A percentile compares a stretch with the other conserved stretches of the same genome.
phyloP scores from a whole-genome alignment of 2,888 invertebrate species.

The Anarsia innoxiella region DNA sequence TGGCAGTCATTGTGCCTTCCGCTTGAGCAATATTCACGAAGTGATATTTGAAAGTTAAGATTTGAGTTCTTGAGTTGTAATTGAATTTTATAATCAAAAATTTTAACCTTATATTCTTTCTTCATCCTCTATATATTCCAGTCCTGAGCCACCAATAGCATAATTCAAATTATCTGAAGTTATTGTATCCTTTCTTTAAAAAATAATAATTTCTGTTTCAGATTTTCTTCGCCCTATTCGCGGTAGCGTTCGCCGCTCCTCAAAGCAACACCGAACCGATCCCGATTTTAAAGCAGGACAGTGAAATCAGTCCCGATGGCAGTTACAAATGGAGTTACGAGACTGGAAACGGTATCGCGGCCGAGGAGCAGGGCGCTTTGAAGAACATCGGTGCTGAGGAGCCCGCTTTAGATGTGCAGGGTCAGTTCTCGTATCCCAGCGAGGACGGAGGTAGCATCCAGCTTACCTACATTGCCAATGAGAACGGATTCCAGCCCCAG shows the following conservation, averaged over 20 bases:
- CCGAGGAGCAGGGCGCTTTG: slow-evolving; percentile 70
- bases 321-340: slow-evolving; percentile 75
- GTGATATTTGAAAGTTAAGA: no score
- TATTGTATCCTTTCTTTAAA: background rate
- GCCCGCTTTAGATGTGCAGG: slow-evolving; percentile 73
- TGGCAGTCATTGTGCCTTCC: no score
- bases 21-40: no score
- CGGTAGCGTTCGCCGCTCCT: slow-evolving; percentile 54
- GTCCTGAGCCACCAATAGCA: background rate
- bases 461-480: slow-evolving; percentile 79
- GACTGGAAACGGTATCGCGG: slow-evolving; percentile 78
- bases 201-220: slow-evolving; percentile 42
- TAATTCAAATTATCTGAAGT: background rate
- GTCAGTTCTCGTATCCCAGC: slow-evolving; percentile 77
- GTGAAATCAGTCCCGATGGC: slow-evolving; percentile 75
- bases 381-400: slow-evolving; percentile 73
- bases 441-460: slow-evolving; percentile 77
- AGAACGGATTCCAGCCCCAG: slow-evolving; percentile 80
- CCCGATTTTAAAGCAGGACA: slow-evolving; percentile 72
- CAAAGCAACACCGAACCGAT: slow-evolving; percentile 50
- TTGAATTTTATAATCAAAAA: no score
- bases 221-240: slow-evolving; percentile 53
- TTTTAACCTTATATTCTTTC: no score
- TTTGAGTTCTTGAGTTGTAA: no score
- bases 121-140: no score